These are phyloP conservation scores for Misgurnus mizolepis DNA, from an alignment of 2,113 vertebrate species.

Conservation along the genomic window DNA sequence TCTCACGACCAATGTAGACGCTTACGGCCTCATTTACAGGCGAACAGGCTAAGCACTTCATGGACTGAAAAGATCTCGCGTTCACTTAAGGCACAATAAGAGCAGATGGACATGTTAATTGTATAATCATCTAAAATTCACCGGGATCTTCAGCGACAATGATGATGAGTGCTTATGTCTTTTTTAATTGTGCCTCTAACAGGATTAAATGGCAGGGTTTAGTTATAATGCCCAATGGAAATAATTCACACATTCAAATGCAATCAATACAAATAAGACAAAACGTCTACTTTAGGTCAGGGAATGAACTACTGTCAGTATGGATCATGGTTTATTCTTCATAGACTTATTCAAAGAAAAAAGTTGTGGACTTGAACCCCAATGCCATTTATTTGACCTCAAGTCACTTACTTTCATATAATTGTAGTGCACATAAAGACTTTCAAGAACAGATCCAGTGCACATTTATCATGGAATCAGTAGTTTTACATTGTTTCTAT, in stretches of 20 bases:
- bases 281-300: neutral
- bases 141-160: slow-evolving; percentile 64
- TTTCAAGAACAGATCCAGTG: no score
- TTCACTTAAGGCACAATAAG: slow-evolving; percentile 50
- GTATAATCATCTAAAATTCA: slow-evolving; percentile 57
- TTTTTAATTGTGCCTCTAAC: slow-evolving; percentile 30
- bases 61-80: slow-evolving; percentile 54
- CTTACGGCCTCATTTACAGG: slow-evolving; percentile 23
- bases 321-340: neutral
- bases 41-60: slow-evolving; percentile 47
- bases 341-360: neutral
- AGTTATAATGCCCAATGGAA: slow-evolving; percentile 14
- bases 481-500: no score
- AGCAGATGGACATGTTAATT: slow-evolving; percentile 63
- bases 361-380: neutral
- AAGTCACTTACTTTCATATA: no score
- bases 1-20: neutral
- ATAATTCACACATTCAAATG: slow-evolving; percentile 9
- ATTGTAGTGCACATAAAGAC: no score
- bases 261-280: neutral
- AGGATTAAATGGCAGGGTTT: slow-evolving; percentile 12
- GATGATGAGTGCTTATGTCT: slow-evolving; percentile 57
- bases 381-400: neutral
- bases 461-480: no score
- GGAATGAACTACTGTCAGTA: neutral